Evolutionary conservation across 2,888 invertebrate species (phyloP).

Genomic region (Lissonota sp.): DNA sequence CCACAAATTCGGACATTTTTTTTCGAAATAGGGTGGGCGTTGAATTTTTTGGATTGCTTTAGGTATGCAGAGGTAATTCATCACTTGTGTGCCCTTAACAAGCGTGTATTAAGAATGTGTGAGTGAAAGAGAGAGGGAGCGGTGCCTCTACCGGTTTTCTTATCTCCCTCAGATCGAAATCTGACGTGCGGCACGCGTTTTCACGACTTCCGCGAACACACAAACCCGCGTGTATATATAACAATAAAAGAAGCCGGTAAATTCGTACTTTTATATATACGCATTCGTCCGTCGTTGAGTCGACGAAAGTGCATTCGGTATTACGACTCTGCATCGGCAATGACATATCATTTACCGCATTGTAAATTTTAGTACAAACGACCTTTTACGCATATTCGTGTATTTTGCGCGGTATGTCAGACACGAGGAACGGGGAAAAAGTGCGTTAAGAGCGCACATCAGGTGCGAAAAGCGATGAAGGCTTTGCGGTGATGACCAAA

Average conservation of each 20-base stretch:
- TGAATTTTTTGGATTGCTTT: conserved; percentile 51
- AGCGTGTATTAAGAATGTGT: background rate
- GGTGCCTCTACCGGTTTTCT: conserved; percentile 76
- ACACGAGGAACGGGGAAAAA: conserved; percentile 39
- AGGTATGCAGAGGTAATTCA: conserved; percentile 32
- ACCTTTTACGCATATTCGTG: background rate
- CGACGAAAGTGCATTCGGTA: conserved; percentile 6
- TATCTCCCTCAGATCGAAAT: conserved; percentile 78
- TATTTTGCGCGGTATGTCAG: background rate
- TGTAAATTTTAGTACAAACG: background rate
- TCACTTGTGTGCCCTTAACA: conserved; percentile 38
- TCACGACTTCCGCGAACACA: conserved; percentile 70
- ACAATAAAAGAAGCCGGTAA: conserved; percentile 22
- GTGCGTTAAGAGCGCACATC: conserved; percentile 15
- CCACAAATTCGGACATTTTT: background rate
- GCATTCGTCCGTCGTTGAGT: conserved; percentile 39
- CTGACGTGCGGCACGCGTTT: conserved; percentile 80
- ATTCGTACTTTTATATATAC: conserved; percentile 23
- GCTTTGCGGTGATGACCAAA: conserved; percentile 59
- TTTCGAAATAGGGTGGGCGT: background rate
- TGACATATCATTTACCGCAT: conserved; percentile 11
- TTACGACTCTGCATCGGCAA: background rate
- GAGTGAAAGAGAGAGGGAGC: conserved; percentile 43
- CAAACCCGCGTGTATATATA: conserved; percentile 3
- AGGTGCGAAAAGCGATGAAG: conserved; percentile 46